These are phyloP conservation scores for Aethina tumida DNA, from an alignment of 1,140 invertebrate species.

Conservation along the genomic window DNA sequence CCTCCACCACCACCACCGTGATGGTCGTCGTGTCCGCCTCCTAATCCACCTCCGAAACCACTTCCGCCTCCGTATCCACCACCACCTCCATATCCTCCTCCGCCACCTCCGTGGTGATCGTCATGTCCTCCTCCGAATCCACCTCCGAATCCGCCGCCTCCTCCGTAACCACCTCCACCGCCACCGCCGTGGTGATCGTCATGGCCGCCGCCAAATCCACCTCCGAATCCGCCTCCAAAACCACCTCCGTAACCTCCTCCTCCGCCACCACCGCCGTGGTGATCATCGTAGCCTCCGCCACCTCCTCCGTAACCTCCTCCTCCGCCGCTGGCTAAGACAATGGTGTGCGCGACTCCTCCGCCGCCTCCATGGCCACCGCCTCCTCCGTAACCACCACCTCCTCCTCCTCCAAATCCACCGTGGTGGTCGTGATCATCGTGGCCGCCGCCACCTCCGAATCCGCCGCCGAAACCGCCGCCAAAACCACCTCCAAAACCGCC, in stretches of 20 bases:
- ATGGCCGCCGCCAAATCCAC: conserved; percentile 10
- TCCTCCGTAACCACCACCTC: conserved; percentile 18
- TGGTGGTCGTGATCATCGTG: conserved; percentile 12
- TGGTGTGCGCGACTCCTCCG: conserved; percentile 6
- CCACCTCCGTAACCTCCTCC: conserved; percentile 10
- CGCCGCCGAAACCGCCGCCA: conserved; percentile 19
- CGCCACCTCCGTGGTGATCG: conserved; percentile 4
- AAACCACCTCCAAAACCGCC: conserved; percentile 14
- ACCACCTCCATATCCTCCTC: conserved; percentile 17
- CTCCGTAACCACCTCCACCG: conserved; percentile 8
- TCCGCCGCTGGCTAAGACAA: conserved; percentile 6
- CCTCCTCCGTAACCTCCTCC: conserved; percentile 14
- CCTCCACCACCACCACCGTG: conserved; percentile 12
- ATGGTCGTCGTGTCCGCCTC: conserved; percentile 2
- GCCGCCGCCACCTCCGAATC: conserved; percentile 11
- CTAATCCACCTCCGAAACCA: conserved; percentile 13
- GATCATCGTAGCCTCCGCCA: conserved; percentile 10
- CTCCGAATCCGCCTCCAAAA: conserved; percentile 10
- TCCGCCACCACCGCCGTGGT: conserved; percentile 9
- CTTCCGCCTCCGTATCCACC: conserved; percentile 13
- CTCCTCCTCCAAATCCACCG: conserved; percentile 16
- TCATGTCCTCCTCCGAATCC: conserved; percentile 12
- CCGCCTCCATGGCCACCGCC: conserved; percentile 12
- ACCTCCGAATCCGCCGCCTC: conserved; percentile 9
- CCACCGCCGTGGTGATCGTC: conserved; percentile 17